Evolutionary conservation across 2,113 vertebrate species (phyloP).

Genomic region (Ptilorrhoa leucosticta): DNA sequence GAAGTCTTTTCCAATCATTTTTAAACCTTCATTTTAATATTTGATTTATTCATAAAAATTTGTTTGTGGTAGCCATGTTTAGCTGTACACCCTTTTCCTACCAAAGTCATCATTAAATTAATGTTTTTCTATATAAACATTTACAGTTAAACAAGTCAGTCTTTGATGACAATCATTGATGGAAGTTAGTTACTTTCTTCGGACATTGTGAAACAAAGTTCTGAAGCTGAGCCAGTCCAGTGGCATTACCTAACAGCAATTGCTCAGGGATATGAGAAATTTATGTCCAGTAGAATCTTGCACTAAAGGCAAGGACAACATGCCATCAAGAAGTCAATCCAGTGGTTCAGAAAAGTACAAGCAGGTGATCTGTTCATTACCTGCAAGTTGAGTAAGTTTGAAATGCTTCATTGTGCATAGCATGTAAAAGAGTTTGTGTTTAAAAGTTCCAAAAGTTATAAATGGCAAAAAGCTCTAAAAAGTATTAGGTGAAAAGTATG

Average conservation of each 20-base stretch:
- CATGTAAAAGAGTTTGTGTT: background rate
- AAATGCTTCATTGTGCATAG: background rate
- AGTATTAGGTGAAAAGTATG: background rate
- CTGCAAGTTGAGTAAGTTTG: background rate
- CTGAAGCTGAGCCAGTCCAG: background rate
- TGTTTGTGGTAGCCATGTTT: background rate
- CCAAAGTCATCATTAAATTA: constrained; percentile 10
- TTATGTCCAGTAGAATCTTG: background rate
- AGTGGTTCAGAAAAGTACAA: background rate
- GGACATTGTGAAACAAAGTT: constrained; percentile 40
- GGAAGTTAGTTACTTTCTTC: constrained; percentile 65
- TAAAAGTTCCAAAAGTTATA: background rate
- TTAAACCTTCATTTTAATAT: background rate
- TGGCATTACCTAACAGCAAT: background rate
- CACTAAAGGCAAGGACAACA: background rate
- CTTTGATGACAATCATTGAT: constrained; percentile 68
- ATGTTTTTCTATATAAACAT: background rate
- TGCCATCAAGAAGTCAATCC: background rate
- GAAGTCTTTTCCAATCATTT: background rate
- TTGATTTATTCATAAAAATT: background rate
- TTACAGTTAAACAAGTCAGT: constrained; percentile 11
- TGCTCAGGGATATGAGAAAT: background rate
- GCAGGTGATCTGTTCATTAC: background rate
- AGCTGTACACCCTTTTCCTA: background rate
- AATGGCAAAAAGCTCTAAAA: background rate